Base-by-base conservation (phyloP, 2,113 vertebrate genomes). In the Kryptolebias marmoratus region DNA sequence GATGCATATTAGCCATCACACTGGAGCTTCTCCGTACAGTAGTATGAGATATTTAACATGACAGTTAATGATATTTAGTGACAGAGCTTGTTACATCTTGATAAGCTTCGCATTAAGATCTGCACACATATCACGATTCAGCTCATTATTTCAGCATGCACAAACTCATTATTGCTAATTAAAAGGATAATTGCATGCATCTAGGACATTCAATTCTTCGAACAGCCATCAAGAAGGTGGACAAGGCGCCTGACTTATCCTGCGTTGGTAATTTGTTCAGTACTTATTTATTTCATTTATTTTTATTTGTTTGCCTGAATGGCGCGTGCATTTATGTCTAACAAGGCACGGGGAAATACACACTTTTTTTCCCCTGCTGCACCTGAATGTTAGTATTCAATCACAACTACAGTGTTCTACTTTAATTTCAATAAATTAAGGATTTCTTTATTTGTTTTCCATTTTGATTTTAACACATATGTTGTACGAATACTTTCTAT, bases 111-210 rank as follows among this genome's bases (percentile, higher is more conserved):
- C 89, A 93, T 92, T 91, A 90, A 85, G 67, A 82, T 85, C 84
- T 87, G 82, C 87, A 90, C 83, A 87, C 87, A 87, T 81, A 91
- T 90, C 73, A 77, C 84, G 87, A 86, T 86, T 92, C 83, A 78
- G 80, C 83, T 92, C 89, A 93, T 94, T 94, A 94, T 86, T 85
- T 85, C 90, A 89, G 87, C 85, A 87, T 90, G 90, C 91, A 88
- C 86, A 91, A 91, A 90, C 89, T 89, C 89, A 93, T 93, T 93
- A 93, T 85, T 88, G 86, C 86, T 91, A 94, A 94, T 93, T 94
- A 94, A 90, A 91, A 75, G 82, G 85, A 90, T 93, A 94, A 95
- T 94, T 94, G 89, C 90, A 89, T 89, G 86, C 92, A 94, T 90
- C 89, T 88, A 91, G 90, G 89, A 92, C 89, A 92, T 88, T 86